Conservation (phyloP, 35 echinoderm and acorn worm species). For the Apostichopus parvimensis region DNA sequence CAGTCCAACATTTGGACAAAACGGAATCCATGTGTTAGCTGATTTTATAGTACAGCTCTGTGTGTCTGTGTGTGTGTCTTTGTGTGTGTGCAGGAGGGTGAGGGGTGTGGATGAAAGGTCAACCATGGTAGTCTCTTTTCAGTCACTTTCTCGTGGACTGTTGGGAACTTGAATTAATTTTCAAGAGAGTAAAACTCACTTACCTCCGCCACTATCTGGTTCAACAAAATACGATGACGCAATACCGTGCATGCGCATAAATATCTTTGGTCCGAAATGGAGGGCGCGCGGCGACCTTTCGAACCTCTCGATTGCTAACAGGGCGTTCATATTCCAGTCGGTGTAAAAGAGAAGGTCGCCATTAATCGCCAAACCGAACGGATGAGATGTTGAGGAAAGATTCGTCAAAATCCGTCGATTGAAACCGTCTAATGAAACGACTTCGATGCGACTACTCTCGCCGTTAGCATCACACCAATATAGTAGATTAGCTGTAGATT, state of each 20-base stretch:
- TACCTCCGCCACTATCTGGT: not conserved
- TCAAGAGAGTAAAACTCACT: not conserved
- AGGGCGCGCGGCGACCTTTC: not conserved
- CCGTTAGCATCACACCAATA: slow-evolving; percentile 41
- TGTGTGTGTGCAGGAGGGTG: too few relatives aligned
- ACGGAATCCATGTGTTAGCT: too few relatives aligned
- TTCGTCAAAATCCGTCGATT: slow-evolving; percentile 14
- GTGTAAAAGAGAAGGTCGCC: slow-evolving; percentile 40
- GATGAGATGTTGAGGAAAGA: slow-evolving; percentile 23
- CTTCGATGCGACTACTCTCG: slow-evolving; percentile 23
- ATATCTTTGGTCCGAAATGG: slow-evolving; percentile 47
- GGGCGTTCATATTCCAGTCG: slow-evolving; percentile 28
- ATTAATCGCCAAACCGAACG: slow-evolving; percentile 36
- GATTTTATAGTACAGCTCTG: too few relatives aligned
- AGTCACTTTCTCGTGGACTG: not conserved
- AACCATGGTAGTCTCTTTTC: not conserved
- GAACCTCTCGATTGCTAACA: slow-evolving; percentile 24
- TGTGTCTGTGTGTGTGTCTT: too few relatives aligned
- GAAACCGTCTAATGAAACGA: slow-evolving; percentile 1
- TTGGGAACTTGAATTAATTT: not conserved
- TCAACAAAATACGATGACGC: slow-evolving; percentile 22
- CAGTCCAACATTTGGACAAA: too few relatives aligned
- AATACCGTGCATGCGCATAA: slow-evolving; percentile 53
- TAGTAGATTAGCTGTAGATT: slow-evolving; percentile 27
- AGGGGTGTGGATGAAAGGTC: too few relatives aligned